Evolutionary conservation across 2,888 invertebrate genomes (phyloP).

Genomic region (Argynnis bischoffii): DNA sequence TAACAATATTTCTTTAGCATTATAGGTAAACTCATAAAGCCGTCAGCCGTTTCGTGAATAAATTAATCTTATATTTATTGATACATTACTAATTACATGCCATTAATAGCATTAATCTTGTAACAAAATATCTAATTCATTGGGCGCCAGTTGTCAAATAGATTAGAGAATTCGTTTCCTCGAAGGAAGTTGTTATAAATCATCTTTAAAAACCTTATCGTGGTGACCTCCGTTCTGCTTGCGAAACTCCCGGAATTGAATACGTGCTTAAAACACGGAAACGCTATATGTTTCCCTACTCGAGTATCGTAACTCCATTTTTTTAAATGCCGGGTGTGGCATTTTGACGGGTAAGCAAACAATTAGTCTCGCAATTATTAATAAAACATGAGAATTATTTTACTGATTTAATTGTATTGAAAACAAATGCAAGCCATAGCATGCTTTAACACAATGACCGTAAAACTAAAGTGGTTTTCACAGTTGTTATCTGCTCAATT

Average conservation of each 20-base stretch:
- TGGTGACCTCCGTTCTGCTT: slow-evolving; percentile 56
- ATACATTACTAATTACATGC: slow-evolving; percentile 29
- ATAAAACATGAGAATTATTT: slow-evolving; percentile 35
- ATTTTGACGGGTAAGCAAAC: slow-evolving; percentile 36
- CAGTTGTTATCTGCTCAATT: slow-evolving; percentile 9
- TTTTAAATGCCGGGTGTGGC: slow-evolving; percentile 38
- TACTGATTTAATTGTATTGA: slow-evolving; percentile 29
- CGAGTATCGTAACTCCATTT: slow-evolving; percentile 37
- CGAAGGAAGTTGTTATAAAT: slow-evolving; percentile 69
- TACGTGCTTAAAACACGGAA: slow-evolving; percentile 55
- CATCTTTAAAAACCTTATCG: slow-evolving; percentile 65
- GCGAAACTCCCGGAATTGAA: slow-evolving; percentile 69
- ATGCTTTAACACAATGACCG: slow-evolving; percentile 8
- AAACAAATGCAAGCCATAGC: slow-evolving; percentile 9
- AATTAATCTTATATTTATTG: slow-evolving; percentile 32
- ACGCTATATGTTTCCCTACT: slow-evolving; percentile 50
- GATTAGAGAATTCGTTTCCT: slow-evolving; percentile 49
- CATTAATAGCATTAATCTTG: slow-evolving; percentile 25
- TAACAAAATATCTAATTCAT: slow-evolving; percentile 11
- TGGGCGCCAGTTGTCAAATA: slow-evolving; percentile 32
- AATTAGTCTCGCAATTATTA: slow-evolving; percentile 27
- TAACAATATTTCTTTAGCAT: slow-evolving; percentile 25
- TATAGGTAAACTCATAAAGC: slow-evolving; percentile 27
- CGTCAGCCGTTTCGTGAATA: slow-evolving; percentile 28
- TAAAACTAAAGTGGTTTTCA: slow-evolving; percentile 18